Percentiles rank a stretch among this genome's conserved stretches.
phyloP scores from a whole-genome alignment of 2,797 vertebrate genomes.

The Carapus acus region DNA sequence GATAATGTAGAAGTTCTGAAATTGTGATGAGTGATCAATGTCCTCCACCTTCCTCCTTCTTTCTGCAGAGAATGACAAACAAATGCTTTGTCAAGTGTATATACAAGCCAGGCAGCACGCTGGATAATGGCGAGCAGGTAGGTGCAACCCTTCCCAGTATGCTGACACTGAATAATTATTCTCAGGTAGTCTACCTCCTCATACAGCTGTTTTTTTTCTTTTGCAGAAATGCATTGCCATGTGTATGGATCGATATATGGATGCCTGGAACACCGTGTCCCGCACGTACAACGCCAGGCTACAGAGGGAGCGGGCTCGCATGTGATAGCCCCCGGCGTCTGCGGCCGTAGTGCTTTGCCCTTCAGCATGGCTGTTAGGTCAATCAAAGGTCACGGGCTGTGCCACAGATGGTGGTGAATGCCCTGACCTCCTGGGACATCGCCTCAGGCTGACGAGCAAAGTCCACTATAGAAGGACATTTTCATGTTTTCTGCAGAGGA shows the following conservation, averaged over 20 bases:
- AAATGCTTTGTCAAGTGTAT: slow-evolving; percentile 98
- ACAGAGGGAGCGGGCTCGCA: slow-evolving; percentile 88
- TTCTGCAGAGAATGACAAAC: slow-evolving; percentile 92
- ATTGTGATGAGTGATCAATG: no score
- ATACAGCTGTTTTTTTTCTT: no score
- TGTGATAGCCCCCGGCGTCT: slow-evolving; percentile 67
- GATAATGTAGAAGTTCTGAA: no score
- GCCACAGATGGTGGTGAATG: slow-evolving; percentile 19
- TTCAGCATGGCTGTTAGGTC: slow-evolving; percentile 4
- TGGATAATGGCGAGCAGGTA: slow-evolving; percentile 98
- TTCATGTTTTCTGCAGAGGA: slow-evolving; percentile 31
- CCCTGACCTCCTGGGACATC: slow-evolving; percentile 17
- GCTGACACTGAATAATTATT: no score
- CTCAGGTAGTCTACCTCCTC: no score
- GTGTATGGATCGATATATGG: slow-evolving; percentile 99
- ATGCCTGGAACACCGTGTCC: slow-evolving; percentile 94
- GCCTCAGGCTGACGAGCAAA: slow-evolving; percentile 45
- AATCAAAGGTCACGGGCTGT: slow-evolving; percentile 14
- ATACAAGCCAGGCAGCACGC: slow-evolving; percentile 84
- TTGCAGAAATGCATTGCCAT: slow-evolving; percentile 98
- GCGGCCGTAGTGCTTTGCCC: slow-evolving; percentile 19
- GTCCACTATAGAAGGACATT: slow-evolving; percentile 40
- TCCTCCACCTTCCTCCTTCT: neutral
- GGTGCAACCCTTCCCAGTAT: no score
- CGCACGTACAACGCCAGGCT: slow-evolving; percentile 91